phyloP scores from a whole-genome alignment of 2,797 vertebrate genomes.

The Scolopax rusticola region DNA sequence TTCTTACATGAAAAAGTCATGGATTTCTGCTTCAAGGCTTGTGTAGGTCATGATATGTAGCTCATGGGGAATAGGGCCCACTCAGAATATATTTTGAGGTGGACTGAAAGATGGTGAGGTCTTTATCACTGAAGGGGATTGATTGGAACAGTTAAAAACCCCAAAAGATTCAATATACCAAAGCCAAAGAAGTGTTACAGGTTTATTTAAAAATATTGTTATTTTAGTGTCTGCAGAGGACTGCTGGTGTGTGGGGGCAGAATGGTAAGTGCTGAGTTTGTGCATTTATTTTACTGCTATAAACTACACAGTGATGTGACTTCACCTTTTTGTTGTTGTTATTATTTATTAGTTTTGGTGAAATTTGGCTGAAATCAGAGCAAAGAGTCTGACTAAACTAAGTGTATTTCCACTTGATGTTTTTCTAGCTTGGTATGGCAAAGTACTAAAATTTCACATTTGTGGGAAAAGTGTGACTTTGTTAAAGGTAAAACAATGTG shows the following conservation, averaged over 20 bases:
- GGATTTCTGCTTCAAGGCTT: neutral
- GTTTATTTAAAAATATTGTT: neutral
- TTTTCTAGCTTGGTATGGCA: neutral
- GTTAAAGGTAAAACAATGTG: neutral
- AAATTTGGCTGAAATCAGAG: neutral
- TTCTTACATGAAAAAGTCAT: neutral
- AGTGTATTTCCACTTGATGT: neutral
- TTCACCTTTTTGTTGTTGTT: neutral
- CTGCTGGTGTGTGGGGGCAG: neutral
- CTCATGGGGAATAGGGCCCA: neutral
- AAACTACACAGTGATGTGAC: neutral
- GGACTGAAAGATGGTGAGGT: neutral
- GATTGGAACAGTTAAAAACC: neutral
- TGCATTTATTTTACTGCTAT: neutral
- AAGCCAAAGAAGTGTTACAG: neutral
- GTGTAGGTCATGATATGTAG: rapidly evolving
- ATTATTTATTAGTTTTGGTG: neutral
- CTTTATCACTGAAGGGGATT: neutral
- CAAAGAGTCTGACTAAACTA: neutral
- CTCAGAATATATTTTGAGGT: neutral
- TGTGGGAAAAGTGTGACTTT: neutral
- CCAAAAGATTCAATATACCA: neutral
- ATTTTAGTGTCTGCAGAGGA: neutral
- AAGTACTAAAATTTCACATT: neutral
- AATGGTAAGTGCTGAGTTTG: neutral